Conservation (phyloP, 2,113 vertebrate genomes). For the Rhabdornis inornatus region DNA sequence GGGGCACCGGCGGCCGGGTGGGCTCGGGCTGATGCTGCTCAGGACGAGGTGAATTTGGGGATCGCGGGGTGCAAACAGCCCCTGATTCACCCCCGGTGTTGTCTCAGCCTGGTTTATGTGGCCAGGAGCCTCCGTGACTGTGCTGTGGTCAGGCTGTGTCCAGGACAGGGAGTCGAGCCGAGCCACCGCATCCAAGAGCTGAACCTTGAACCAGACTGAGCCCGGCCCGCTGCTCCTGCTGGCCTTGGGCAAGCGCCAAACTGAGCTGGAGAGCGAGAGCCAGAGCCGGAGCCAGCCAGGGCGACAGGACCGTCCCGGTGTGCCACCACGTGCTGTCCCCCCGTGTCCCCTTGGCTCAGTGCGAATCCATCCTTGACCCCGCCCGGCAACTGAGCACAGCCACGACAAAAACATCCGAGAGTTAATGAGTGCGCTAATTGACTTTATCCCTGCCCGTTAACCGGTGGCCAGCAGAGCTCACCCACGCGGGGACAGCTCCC, state of each 20-base stretch:
- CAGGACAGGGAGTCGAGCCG: not conserved
- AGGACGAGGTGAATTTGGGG: not conserved
- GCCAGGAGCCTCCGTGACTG: not conserved
- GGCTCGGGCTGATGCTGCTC: not conserved
- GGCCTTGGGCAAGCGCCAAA: not conserved
- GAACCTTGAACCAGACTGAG: not conserved
- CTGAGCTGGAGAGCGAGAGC: not conserved
- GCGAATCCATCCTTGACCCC: not conserved
- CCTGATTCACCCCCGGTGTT: rapidly evolving
- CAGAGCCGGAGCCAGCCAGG: not conserved
- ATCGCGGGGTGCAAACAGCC: rapidly evolving
- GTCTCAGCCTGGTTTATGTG: not conserved
- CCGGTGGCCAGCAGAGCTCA: not conserved
- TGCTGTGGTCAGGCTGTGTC: not conserved
- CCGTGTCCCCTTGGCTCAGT: rapidly evolving
- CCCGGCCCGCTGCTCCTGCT: not conserved
- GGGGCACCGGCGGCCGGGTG: rapidly evolving
- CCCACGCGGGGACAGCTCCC: not conserved
- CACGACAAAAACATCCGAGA: not conserved
- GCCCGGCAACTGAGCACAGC: not conserved
- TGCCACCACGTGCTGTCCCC: not conserved
- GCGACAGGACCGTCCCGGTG: rapidly evolving
- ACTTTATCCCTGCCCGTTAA: not conserved
- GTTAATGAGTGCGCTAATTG: not conserved
- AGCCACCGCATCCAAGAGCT: not conserved